phyloP scores from a whole-genome alignment of 2,113 vertebrate genomes.

The Hystrix brachyura region DNA sequence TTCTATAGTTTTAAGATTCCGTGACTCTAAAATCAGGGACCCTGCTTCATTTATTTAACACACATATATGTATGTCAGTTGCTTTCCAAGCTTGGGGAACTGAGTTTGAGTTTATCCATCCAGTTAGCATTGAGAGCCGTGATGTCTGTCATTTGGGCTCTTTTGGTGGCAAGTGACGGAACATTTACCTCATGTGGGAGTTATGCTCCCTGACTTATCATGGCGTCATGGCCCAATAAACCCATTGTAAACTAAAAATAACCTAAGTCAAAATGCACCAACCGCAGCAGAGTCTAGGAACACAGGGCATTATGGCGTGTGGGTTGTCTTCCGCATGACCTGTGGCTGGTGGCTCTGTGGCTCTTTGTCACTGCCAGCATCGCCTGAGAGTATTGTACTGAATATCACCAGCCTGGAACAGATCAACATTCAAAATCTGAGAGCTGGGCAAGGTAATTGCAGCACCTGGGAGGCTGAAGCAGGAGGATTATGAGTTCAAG shows the following conservation, averaged over 20 bases:
- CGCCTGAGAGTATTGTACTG: too few relatives aligned
- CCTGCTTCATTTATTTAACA: background rate
- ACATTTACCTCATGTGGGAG: background rate
- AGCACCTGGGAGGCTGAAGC: background rate
- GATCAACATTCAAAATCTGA: background rate
- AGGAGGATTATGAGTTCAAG: background rate
- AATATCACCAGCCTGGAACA: background rate
- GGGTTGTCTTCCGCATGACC: background rate
- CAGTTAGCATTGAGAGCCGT: background rate
- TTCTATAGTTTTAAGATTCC: background rate
- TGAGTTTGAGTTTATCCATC: background rate
- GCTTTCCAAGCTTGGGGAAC: background rate
- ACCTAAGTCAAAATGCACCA: background rate
- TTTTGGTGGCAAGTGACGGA: background rate
- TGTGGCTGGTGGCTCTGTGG: background rate
- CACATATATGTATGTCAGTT: background rate
- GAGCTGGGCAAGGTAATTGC: background rate
- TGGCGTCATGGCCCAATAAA: background rate
- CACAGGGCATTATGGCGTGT: too few relatives aligned
- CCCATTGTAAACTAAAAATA: background rate
- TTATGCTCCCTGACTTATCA: background rate
- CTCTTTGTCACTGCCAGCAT: background rate
- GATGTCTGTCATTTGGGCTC: background rate
- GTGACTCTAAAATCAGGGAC: background rate
- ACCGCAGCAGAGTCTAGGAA: background rate